Evolutionary conservation across 2,113 vertebrate genomes (phyloP), one percentile per base, ranked within the genome.

Genomic region (Riparia riparia): DNA sequence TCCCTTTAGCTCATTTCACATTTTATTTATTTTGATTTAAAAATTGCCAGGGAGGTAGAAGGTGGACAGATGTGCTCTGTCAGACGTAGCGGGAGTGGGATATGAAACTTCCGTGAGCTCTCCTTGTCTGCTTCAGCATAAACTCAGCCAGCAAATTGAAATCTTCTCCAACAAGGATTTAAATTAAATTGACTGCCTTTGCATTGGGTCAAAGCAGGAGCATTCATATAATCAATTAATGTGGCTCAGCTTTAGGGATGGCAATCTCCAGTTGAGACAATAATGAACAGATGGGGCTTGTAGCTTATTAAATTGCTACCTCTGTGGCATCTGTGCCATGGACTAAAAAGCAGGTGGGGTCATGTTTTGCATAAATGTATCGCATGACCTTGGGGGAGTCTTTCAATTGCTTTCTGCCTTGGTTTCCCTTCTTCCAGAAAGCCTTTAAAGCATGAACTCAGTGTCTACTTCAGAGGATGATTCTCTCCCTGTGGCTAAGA

Each of bases 131-230:
- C 95, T 73, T 93, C 86, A 83, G 72, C 81, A 49, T 74, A 95
- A 95, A 95, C 86, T 92, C 91, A 93, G 80, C 60, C 64, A 95
- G 83, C 72, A 93, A 96, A 96, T 57, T 74, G 94, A 95, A 95
- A 89, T 90, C 89, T 93, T 88, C 71, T 89, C 42, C 86, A 92
- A 92, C 51, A 66, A 93, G 69, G 93, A 89, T 89, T 92, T 83
- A 93, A 96, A 96, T 95, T 95, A 86, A 97, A 95, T 92, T 92
- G 93, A 89, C 82, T 95, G 86, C 56, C 60, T 95, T 95, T 96
- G 72, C 86, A 34, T 28, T 93, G 91, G 94, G 95, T 88, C 94
- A 95, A 91, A 95, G 56, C 68, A 56, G 80, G 80, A 96, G 80
- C 83, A 74, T 93, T 96, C 86, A 71, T 63, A 82, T 84, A 96